Evolutionary conservation across 2,888 invertebrate species (phyloP).

Genomic region (Pachliopta kotzebuea): DNA sequence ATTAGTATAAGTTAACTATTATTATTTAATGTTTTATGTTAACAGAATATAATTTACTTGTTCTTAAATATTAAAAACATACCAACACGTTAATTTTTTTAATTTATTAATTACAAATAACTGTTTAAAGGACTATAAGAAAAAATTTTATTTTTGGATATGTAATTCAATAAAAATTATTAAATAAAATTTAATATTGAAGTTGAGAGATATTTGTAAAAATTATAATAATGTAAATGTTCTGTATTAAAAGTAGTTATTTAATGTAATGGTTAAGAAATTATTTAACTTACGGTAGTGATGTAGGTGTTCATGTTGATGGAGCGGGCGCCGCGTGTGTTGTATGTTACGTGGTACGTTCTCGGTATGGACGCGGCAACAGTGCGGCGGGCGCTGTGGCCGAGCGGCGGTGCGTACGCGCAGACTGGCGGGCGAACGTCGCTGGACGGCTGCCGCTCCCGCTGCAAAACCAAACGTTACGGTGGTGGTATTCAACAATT

Average conservation of each 20-base stretch:
- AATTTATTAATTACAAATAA: too few relatives aligned
- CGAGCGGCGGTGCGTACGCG: slow-evolving; percentile 55
- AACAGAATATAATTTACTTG: too few relatives aligned
- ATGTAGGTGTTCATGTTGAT: slow-evolving; percentile 60
- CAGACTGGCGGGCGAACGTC: slow-evolving; percentile 51
- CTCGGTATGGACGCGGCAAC: slow-evolving; percentile 49
- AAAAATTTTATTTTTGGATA: too few relatives aligned
- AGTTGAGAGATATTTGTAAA: too few relatives aligned
- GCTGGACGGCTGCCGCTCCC: slow-evolving; percentile 51
- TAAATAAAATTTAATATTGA: too few relatives aligned
- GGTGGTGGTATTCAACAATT: slow-evolving; percentile 61
- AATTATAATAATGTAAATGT: background rate
- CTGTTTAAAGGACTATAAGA: too few relatives aligned
- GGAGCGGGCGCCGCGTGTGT: slow-evolving; percentile 7
- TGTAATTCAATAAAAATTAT: too few relatives aligned
- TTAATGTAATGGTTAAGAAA: slow-evolving; percentile 1
- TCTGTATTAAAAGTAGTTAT: background rate
- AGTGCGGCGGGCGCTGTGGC: slow-evolving; percentile 55
- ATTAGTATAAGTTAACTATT: too few relatives aligned
- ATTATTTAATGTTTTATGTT: too few relatives aligned
- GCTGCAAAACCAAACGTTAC: slow-evolving; percentile 59
- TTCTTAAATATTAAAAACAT: too few relatives aligned
- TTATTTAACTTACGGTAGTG: slow-evolving; percentile 62
- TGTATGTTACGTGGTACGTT: background rate
- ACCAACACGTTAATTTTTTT: too few relatives aligned